A percentile compares a stretch with the other conserved stretches of the same genome.
These are phyloP conservation scores for Chelidonichthys spinosus DNA, from an alignment of 2,797 vertebrate species.

Conservation along the genomic window DNA sequence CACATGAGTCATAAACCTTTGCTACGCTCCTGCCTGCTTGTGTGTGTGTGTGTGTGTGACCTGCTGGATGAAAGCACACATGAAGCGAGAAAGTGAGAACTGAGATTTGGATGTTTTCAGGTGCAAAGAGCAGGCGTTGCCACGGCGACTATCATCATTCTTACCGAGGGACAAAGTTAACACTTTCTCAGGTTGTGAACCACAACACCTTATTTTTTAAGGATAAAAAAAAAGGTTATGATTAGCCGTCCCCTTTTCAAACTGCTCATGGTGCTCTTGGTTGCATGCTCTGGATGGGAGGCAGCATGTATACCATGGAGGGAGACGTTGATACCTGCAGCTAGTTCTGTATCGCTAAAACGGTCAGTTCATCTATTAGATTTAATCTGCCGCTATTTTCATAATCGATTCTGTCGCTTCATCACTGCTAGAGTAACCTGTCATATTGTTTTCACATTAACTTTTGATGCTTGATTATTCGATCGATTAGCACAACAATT, in stretches of 20 bases:
- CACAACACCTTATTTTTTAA: neutral
- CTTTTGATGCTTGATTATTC: neutral
- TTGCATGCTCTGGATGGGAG: neutral
- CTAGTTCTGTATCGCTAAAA: neutral
- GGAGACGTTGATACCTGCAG: neutral
- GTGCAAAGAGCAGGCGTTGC: constrained; percentile 27
- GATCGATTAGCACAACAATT: neutral
- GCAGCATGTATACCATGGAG: neutral
- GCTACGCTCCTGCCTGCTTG: neutral
- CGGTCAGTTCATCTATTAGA: neutral
- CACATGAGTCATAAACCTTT: constrained; percentile 12
- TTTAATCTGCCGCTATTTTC: neutral
- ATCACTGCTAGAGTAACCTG: neutral
- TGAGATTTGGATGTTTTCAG: neutral
- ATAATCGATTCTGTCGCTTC: neutral
- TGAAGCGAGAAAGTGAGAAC: constrained; percentile 1
- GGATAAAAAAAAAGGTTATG: neutral
- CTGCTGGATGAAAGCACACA: neutral
- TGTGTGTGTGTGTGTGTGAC: neutral
- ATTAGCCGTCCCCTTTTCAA: neutral
- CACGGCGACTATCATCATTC: neutral
- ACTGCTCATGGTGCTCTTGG: neutral
- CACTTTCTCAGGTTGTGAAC: constrained; percentile 3
- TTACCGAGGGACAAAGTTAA: neutral
- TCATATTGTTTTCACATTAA: neutral